Conservation (phyloP, 2,797 vertebrate genomes). For the Loriculus beryllinus region DNA sequence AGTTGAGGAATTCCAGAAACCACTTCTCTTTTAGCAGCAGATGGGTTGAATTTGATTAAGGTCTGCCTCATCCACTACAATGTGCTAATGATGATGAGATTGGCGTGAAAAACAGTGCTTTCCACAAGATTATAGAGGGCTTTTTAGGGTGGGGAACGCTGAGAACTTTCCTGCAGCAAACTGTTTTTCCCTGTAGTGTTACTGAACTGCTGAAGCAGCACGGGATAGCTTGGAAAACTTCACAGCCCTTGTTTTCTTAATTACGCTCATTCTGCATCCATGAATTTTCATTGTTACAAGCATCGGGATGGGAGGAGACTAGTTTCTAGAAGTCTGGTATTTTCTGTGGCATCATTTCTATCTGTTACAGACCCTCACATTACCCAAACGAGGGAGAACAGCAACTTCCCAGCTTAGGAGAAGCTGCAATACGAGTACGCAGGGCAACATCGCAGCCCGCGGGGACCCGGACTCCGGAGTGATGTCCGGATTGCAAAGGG, state of each 20-base stretch:
- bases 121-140: not conserved
- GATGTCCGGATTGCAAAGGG: fast-evolving
- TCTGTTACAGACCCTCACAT: not conserved
- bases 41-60: not conserved
- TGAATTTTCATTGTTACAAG: not conserved
- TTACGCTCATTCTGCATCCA: not conserved
- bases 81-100: not conserved
- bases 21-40: not conserved
- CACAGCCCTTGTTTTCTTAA: not conserved
- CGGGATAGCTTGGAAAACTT: not conserved
- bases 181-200: not conserved
- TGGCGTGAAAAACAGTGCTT: not conserved
- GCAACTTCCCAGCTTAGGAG: not conserved
- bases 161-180: not conserved
- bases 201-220: not conserved
- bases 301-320: not conserved
- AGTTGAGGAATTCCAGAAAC: not conserved
- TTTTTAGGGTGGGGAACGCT: not conserved
- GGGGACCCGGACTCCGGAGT: not conserved
- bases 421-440: fast-evolving
- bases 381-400: not conserved
- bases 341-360: not conserved
- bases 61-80: not conserved
- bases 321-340: not conserved
- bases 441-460: fast-evolving